phyloP scores from a whole-genome alignment of 2,113 vertebrate species.

The Myodes glareolus region DNA sequence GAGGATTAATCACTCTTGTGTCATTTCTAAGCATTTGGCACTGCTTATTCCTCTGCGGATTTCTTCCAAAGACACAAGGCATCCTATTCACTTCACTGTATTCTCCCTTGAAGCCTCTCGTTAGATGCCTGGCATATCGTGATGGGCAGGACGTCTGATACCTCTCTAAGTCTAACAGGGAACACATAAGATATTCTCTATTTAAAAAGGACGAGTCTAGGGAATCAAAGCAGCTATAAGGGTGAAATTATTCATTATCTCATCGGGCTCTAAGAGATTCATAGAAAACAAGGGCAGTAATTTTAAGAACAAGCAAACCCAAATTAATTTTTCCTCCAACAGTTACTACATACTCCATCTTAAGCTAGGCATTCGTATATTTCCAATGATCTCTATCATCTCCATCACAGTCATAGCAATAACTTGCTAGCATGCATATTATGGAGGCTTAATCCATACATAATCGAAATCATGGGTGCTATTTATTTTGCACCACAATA shows the following conservation, averaged over 20 bases:
- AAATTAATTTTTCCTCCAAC: not conserved
- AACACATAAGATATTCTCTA: not conserved
- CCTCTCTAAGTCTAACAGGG: not conserved
- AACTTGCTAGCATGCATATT: not conserved
- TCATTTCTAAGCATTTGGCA: not conserved
- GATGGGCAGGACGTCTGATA: not conserved
- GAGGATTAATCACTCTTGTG: conserved; percentile 42
- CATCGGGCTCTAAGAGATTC: not conserved
- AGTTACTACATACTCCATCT: not conserved
- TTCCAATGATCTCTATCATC: not conserved
- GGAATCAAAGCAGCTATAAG: not conserved
- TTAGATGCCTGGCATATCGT: not conserved
- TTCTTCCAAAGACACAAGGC: not conserved
- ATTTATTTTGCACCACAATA: not conserved
- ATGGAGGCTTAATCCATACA: not conserved
- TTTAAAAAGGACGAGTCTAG: not conserved
- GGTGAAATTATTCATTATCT: not conserved
- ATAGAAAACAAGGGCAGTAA: not conserved
- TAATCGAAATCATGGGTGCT: not conserved
- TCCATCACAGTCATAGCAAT: not conserved
- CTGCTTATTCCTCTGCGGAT: not conserved
- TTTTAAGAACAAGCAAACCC: not conserved
- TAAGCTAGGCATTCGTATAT: not conserved
- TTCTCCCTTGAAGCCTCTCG: not conserved
- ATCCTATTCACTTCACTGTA: not conserved